These are phyloP conservation scores for Tipula vernalis DNA, from an alignment of 2,888 invertebrate genomes.

Conservation along the genomic window DNA sequence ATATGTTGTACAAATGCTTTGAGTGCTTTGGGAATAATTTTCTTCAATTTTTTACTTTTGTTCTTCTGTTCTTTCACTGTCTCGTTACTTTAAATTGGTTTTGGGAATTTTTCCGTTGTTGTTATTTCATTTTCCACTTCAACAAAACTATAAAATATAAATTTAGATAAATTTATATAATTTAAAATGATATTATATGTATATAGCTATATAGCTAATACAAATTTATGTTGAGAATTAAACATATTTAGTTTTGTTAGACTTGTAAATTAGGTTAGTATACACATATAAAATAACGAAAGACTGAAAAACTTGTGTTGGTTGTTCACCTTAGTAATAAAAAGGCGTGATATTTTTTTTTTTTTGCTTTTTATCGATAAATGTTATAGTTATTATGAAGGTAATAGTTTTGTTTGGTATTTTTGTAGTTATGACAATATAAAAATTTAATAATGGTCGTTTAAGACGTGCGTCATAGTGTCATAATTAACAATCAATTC, in stretches of 20 bases:
- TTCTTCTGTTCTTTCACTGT: not conserved
- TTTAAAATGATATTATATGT: not conserved
- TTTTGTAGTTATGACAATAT: not conserved
- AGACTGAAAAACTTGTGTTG: not conserved
- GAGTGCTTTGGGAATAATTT: not conserved
- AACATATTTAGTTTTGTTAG: not conserved
- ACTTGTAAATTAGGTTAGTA: not conserved
- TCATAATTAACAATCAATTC: too few species aligned
- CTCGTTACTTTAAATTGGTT: not conserved
- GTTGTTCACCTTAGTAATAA: not conserved
- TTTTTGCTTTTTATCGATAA: not conserved
- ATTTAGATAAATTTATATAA: not conserved
- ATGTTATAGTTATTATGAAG: not conserved
- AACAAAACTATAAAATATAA: not conserved
- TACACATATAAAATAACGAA: not conserved
- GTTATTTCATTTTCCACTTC: not conserved
- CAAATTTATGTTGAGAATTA: too few species aligned
- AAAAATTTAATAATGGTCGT: not conserved
- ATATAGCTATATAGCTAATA: too few species aligned
- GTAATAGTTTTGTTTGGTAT: not conserved
- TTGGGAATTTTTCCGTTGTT: not conserved
- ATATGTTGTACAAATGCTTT: not conserved
- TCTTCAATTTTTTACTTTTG: not conserved
- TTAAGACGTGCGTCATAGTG: not conserved
- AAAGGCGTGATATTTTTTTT: not conserved